Percentiles rank a stretch among this genome's conserved stretches.
Conservation (phyloP, 2,113 vertebrate species). For the Rhinogobius similis region DNA sequence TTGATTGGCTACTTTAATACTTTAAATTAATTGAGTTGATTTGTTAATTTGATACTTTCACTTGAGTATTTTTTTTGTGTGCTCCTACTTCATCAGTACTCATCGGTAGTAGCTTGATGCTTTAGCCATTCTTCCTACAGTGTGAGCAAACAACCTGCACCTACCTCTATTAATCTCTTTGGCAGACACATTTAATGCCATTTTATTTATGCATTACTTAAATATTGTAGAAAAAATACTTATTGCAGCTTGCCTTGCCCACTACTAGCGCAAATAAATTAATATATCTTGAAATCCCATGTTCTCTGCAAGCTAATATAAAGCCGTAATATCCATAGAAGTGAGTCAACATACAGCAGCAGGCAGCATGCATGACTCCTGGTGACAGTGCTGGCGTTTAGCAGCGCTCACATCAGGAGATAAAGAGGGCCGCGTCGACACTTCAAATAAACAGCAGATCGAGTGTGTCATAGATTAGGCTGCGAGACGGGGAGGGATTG, state of each 20-base stretch:
- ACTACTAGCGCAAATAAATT: slow-evolving; percentile 32
- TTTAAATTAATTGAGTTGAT: no score
- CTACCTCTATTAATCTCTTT: background rate
- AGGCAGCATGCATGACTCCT: slow-evolving; percentile 58
- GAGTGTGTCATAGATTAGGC: slow-evolving; percentile 72
- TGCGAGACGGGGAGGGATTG: slow-evolving; percentile 69
- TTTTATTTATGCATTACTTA: no score
- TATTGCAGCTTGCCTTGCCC: no score
- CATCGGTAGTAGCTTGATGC: no score
- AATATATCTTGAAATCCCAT: slow-evolving; percentile 36
- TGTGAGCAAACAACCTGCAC: no score
- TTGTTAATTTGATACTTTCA: no score
- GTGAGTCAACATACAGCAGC: slow-evolving; percentile 52
- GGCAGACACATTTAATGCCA: background rate
- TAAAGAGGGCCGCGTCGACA: slow-evolving; percentile 67
- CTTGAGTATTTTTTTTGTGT: no score
- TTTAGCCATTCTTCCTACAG: no score
- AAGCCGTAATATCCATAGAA: slow-evolving; percentile 58
- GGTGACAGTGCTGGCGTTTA: slow-evolving; percentile 20
- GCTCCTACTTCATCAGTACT: no score
- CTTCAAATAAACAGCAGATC: slow-evolving; percentile 76
- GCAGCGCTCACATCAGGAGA: slow-evolving; percentile 57
- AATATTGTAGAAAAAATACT: no score
- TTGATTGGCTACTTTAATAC: no score
- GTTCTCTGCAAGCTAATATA: slow-evolving; percentile 30